Evolutionary conservation across 2,888 invertebrate genomes (phyloP), one percentile per base, ranked within the genome.

Genomic region (Cyaniris semiargus): DNA sequence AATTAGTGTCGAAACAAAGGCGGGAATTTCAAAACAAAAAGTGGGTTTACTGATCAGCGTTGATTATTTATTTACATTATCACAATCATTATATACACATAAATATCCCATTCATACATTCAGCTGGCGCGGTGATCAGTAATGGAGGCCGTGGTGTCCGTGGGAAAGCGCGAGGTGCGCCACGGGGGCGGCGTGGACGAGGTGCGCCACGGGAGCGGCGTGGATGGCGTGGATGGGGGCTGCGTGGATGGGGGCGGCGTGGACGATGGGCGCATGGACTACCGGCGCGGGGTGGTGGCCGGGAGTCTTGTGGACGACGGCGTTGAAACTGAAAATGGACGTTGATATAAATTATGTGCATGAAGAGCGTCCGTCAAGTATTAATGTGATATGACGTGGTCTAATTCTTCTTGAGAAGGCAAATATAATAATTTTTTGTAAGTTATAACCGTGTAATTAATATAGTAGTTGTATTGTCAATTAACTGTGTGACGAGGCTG

Each of bases 71-170:
- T 93, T 93, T 90, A 92, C 91, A 84, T 81, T 85, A 84, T 87
- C 82, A 83, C 83, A 86, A 87, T 87, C 86, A 87, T 86, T 89
- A 90, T 89, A 83, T 92, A 92, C 91, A 92, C 91, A 92, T 94
- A 94, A 94, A 93, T 94, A 94, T 93, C 93, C 93, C 94, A 93
- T 87, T 89, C 91, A 88, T 86, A 71, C 91, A 93, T 86, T 89
- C 92, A 92, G 83, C 80, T 79, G 75, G 83, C 86, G 89, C 90
- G 85, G 86, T 82, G 84, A 86, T 87, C 86, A 93, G 86, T 92
- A 93, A 82, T 91, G 87, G 83, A 87, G 87, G 80, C 93, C 93
- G 87, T 94, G 93, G 85, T 92, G 90, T 81, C 92, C 92, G 80
- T 92, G 90, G 21, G 88, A 77, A 21, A 78, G 78, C 75, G 76